A percentile compares a stretch with the other conserved stretches of the same genome.
phyloP scores from a whole-genome alignment of 2,888 invertebrate genomes.

The Drosophila robusta region DNA sequence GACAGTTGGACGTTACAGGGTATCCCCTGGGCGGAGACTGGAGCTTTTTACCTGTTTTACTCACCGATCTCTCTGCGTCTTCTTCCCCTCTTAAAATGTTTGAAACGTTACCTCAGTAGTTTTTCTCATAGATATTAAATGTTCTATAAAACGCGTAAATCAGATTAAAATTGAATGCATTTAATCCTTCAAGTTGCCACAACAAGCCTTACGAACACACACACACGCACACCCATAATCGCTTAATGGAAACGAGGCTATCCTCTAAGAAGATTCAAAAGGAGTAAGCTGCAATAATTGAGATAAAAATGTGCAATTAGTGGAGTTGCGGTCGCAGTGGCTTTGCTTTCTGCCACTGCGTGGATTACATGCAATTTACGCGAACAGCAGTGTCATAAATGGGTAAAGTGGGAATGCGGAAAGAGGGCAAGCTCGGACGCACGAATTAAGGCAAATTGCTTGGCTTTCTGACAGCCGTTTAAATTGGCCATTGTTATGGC shows the following conservation, averaged over 20 bases:
- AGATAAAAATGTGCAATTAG: slow-evolving; percentile 77
- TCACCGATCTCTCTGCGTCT: neutral
- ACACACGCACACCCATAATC: slow-evolving; percentile 13
- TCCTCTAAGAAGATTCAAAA: slow-evolving; percentile 12
- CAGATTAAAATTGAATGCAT: slow-evolving; percentile 26
- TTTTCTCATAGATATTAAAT: slow-evolving; percentile 2
- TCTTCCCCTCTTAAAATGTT: neutral
- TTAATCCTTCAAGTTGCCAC: slow-evolving; percentile 24
- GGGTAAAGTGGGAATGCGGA: neutral
- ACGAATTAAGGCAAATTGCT: slow-evolving; percentile 6
- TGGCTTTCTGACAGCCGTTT: slow-evolving; percentile 31
- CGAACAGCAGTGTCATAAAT: slow-evolving; percentile 37
- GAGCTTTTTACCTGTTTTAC: neutral
- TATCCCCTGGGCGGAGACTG: neutral
- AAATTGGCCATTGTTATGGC: slow-evolving; percentile 23
- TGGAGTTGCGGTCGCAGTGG: slow-evolving; percentile 43
- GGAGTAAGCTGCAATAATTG: slow-evolving; percentile 73
- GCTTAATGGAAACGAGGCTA: neutral
- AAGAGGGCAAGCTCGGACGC: neutral
- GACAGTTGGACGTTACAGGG: too few species aligned
- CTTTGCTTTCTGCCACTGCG: slow-evolving; percentile 36
- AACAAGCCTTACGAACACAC: slow-evolving; percentile 10
- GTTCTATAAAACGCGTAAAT: neutral
- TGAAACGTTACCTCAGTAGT: neutral
- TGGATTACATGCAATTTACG: slow-evolving; percentile 70